Percentiles rank a stretch among this genome's conserved stretches.
These are phyloP conservation scores for Chalcosyrphus nemorum DNA, from an alignment of 2,888 invertebrate genomes.

Conservation along the genomic window DNA sequence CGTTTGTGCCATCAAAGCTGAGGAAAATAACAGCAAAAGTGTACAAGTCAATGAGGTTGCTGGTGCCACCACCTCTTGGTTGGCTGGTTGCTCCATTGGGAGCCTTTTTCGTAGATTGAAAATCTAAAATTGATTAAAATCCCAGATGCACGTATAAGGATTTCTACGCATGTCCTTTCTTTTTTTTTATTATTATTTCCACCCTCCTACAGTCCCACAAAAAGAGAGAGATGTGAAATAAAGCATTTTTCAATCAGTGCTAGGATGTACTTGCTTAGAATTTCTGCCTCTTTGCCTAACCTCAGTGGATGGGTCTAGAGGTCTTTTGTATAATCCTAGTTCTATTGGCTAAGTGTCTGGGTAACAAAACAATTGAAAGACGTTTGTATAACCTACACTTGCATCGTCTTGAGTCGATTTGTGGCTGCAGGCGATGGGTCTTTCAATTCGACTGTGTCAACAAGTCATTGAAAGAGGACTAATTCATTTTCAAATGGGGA, in stretches of 20 bases:
- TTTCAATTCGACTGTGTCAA: constrained; percentile 61
- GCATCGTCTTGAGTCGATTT: constrained; percentile 39
- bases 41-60: background rate
- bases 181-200: background rate
- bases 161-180: constrained; percentile 44
- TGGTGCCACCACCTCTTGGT: background rate
- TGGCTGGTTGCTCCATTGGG: constrained; percentile 24
- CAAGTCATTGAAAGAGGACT: constrained; percentile 49
- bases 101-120: constrained; percentile 56
- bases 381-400: constrained; percentile 41
- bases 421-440: constrained; percentile 28
- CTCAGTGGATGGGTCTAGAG: too few relatives aligned
- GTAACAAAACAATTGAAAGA: constrained; percentile 59
- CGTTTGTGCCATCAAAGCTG: constrained; percentile 16
- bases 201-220: too few relatives aligned
- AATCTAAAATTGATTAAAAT: constrained; percentile 70
- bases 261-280: background rate
- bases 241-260: constrained; percentile 1
- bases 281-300: background rate
- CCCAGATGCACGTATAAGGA: constrained; percentile 22
- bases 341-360: constrained; percentile 52
- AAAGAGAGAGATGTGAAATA: constrained; percentile 1
- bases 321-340: too few relatives aligned
- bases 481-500: constrained; percentile 66
- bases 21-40: constrained; percentile 16